Conservation (phyloP, 2,888 invertebrate species). For the Athrips mouffetella region DNA sequence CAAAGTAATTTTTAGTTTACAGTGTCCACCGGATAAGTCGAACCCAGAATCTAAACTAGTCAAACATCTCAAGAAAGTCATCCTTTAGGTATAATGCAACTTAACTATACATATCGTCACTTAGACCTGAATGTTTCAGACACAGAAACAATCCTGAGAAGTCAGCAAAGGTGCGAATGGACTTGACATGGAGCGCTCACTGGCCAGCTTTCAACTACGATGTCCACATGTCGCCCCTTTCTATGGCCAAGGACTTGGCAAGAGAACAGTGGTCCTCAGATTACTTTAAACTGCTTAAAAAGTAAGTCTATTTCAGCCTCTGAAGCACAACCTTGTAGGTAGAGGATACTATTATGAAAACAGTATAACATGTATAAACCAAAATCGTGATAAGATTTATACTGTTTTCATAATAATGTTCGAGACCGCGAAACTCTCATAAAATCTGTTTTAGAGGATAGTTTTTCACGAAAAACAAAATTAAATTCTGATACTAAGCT, state of each 20-base stretch:
- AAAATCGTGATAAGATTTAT: background rate
- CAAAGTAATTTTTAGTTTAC: no score
- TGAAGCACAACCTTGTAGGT: no score
- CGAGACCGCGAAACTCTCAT: no score
- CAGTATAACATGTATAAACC: background rate
- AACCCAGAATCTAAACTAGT: no score
- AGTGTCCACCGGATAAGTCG: no score
- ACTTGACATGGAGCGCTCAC: constrained; percentile 79
- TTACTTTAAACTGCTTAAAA: constrained; percentile 81
- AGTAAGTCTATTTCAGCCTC: constrained; percentile 53
- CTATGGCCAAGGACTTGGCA: constrained; percentile 81
- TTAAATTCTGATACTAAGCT: no score
- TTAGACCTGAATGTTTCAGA: constrained; percentile 31
- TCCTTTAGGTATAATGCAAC: no score
- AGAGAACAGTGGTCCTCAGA: constrained; percentile 82
- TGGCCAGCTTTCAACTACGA: constrained; percentile 83
- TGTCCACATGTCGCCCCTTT: constrained; percentile 78
- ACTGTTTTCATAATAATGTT: no score
- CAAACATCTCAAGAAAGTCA: no score
- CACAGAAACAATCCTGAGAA: constrained; percentile 42
- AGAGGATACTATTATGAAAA: background rate
- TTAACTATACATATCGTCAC: no score
- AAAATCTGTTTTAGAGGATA: no score
- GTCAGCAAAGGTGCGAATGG: constrained; percentile 73
- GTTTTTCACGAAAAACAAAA: no score